Evolutionary conservation across 2,797 vertebrate species (phyloP), one percentile per base, ranked within the genome.

Genomic region (Leuciscus waleckii): DNA sequence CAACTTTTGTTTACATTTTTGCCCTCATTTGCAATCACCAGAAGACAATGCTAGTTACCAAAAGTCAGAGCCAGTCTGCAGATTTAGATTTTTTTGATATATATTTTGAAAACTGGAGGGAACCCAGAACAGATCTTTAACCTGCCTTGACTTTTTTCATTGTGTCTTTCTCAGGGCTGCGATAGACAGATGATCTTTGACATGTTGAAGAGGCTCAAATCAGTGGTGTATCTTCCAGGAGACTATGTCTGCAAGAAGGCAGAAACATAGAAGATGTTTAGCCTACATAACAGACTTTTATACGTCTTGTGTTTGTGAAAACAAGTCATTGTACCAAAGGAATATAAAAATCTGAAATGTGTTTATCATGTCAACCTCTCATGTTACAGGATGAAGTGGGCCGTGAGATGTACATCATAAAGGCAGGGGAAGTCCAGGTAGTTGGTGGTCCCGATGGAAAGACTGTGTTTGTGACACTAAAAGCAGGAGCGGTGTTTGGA

Each of bases 161-260:
- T 37, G 35, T 85, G 26, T 88, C 21, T 56, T 83, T 76, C 13
- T 75, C 93, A 99, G 98, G 98, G 98, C 41, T 99, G 98, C 81
- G 98, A 99, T 92, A 95, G 97, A 86, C 98, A 99, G 94, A 98
- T 99, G 98, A 98, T 99, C 89, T 99, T 98, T 0, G 98, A 99
- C 92, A 98, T 99, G 98, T 91, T 99, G 90, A 99, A 99, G 91
- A 93, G 97, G 77, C 96, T 99, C 0, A 95, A 91, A 67, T 99
- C 98, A 0, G 98, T 99, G 0, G 98, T 99, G 61, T 99, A 99
- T 88, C 95, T 99, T 68, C 98, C 98, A 0, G 97, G 97, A 0
- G 98, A 99, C 92, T 99, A 96, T 0, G 97, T 99, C 89, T 99
- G 98, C 92, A 99, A 98, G 94, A 99, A 99, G 97, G 98, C 99